Evolutionary conservation across 2,888 invertebrate genomes (phyloP).

Genomic region (Lutraria lutraria): DNA sequence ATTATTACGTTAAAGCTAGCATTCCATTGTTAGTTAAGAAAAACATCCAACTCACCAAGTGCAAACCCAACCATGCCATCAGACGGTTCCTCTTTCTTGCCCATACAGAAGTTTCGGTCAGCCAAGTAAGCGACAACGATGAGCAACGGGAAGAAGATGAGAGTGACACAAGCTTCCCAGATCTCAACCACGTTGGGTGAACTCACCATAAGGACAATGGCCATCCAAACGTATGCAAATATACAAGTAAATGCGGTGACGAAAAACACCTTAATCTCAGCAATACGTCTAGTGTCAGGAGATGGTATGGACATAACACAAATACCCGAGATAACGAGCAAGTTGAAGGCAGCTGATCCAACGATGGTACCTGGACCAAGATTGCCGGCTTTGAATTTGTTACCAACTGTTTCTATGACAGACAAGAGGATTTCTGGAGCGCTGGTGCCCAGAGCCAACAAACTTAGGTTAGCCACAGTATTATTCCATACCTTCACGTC

Average conservation of each 20-base stretch:
- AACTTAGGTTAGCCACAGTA: constrained; percentile 89
- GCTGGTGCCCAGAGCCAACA: constrained; percentile 89
- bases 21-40: not conserved
- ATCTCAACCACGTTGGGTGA: constrained; percentile 87
- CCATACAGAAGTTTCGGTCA: constrained; percentile 87
- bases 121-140: constrained; percentile 88
- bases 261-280: constrained; percentile 87
- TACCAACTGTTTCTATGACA: constrained; percentile 88
- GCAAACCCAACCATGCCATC: constrained; percentile 77
- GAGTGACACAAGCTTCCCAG: constrained; percentile 89
- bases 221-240: constrained; percentile 90
- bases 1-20: too few relatives aligned
- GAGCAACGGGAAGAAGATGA: constrained; percentile 89
- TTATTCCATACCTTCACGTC: constrained; percentile 89
- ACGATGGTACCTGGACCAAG: constrained; percentile 89
- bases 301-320: constrained; percentile 88
- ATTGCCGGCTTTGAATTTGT: constrained; percentile 87
- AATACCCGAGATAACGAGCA: constrained; percentile 88
- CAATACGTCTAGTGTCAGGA: constrained; percentile 87
- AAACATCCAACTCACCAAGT: constrained; percentile 74
- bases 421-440: constrained; percentile 89
- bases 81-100: constrained; percentile 82
- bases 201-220: constrained; percentile 87
- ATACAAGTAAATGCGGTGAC: constrained; percentile 86
- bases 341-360: constrained; percentile 89